phyloP scores from a whole-genome alignment of 2,888 invertebrate genomes.

The Cataglyphis altisquamis region DNA sequence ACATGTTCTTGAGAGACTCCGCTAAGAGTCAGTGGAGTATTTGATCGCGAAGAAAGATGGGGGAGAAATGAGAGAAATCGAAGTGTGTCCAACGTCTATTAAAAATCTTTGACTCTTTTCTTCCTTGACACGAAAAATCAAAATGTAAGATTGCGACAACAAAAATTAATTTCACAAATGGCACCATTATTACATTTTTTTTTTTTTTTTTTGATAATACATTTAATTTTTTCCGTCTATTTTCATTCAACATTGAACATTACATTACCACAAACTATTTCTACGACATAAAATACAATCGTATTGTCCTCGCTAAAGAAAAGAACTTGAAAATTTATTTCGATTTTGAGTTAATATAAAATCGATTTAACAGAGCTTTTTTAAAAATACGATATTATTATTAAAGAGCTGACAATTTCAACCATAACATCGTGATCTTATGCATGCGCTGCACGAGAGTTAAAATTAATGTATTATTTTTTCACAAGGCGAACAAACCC shows the following conservation, averaged over 20 bases:
- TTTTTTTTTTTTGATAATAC: background rate
- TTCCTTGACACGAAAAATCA: background rate
- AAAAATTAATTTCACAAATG: background rate
- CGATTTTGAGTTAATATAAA: background rate
- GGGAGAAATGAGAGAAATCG: constrained; percentile 18
- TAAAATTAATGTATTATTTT: constrained; percentile 39
- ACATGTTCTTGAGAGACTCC: constrained; percentile 39
- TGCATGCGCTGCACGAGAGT: background rate
- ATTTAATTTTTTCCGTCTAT: background rate
- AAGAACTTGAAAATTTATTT: background rate
- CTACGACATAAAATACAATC: background rate
- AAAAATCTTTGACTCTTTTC: constrained; percentile 4
- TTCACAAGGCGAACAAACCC: constrained; percentile 24
- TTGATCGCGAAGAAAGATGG: constrained; percentile 33
- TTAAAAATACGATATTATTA: background rate
- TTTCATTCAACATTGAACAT: background rate
- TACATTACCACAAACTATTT: background rate
- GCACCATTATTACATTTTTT: background rate
- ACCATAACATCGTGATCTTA: background rate
- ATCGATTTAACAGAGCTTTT: background rate
- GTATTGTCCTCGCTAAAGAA: background rate
- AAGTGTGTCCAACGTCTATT: constrained; percentile 19
- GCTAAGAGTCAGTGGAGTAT: constrained; percentile 38
- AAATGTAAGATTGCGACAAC: background rate
- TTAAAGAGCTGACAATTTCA: background rate